Percentiles rank a stretch among this genome's conserved stretches.
Conservation (phyloP, 2,113 vertebrate genomes). For the Erpornis zantholeuca region DNA sequence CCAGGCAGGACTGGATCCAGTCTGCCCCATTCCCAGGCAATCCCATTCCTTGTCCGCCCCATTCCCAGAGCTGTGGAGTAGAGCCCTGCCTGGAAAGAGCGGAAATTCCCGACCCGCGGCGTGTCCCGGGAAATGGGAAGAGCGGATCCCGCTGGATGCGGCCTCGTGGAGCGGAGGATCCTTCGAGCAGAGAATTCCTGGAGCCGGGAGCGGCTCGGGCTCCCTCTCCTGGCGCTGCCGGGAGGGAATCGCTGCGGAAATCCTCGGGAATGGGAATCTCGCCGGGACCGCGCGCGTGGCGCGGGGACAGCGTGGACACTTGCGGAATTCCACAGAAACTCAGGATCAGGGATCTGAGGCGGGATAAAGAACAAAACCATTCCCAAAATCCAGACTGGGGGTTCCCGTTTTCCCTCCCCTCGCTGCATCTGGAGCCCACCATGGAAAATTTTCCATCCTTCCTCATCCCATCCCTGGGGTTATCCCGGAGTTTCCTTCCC, state of each 20-base stretch:
- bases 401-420: accelerated
- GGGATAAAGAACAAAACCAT: neutral
- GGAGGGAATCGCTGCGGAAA: accelerated
- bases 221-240: neutral
- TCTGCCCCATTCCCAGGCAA: neutral
- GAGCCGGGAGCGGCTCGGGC: neutral
- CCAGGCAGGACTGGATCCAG: accelerated
- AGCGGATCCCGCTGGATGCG: neutral
- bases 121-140: neutral
- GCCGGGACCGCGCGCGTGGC: neutral
- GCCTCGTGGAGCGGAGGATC: neutral
- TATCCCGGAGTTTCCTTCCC: accelerated
- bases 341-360: neutral
- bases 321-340: neutral
- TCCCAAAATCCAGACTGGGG: neutral
- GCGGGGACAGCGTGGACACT: neutral
- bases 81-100: neutral
- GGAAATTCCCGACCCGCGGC: accelerated
- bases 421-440: neutral
- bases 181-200: neutral
- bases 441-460: accelerated
- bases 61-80: neutral
- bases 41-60: neutral
- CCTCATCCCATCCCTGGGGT: neutral
- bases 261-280: neutral